Conservation (phyloP, 2,113 vertebrate genomes). For the Gymnobelideus leadbeateri region DNA sequence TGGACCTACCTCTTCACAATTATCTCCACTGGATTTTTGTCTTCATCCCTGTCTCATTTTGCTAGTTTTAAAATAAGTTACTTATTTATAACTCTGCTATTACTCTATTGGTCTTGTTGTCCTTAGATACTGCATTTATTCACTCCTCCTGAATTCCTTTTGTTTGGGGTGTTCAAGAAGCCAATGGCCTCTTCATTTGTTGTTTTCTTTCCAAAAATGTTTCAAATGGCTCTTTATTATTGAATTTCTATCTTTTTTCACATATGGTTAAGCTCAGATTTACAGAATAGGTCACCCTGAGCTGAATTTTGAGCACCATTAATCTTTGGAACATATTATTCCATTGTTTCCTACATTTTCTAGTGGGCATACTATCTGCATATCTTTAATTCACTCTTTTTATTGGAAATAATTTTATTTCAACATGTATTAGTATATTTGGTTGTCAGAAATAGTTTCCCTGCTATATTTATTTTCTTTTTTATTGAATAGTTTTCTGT, state of each 20-base stretch:
- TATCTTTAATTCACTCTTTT: constrained; percentile 22
- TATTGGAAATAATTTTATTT: neutral
- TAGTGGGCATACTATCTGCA: neutral
- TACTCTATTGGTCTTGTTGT: neutral
- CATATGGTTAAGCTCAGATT: neutral
- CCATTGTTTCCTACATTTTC: neutral
- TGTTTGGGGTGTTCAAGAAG: neutral
- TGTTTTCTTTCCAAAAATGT: neutral
- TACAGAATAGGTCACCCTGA: neutral
- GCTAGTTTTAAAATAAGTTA: neutral
- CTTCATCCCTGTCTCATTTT: neutral
- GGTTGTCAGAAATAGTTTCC: constrained; percentile 22
- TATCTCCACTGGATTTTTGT: neutral
- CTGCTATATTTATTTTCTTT: constrained; percentile 28
- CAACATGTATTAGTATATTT: constrained; percentile 14
- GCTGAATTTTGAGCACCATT: neutral
- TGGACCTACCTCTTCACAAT: no score
- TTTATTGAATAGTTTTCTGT: constrained; percentile 41
- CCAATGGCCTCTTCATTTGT: neutral
- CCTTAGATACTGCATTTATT: neutral
- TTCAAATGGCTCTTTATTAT: neutral
- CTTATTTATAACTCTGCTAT: neutral
- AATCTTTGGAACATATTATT: neutral
- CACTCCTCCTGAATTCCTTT: neutral
- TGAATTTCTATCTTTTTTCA: neutral